phyloP scores from a whole-genome alignment of 30 jellyfish, hydroid and myxozoan species.

The Aurelia sp. region DNA sequence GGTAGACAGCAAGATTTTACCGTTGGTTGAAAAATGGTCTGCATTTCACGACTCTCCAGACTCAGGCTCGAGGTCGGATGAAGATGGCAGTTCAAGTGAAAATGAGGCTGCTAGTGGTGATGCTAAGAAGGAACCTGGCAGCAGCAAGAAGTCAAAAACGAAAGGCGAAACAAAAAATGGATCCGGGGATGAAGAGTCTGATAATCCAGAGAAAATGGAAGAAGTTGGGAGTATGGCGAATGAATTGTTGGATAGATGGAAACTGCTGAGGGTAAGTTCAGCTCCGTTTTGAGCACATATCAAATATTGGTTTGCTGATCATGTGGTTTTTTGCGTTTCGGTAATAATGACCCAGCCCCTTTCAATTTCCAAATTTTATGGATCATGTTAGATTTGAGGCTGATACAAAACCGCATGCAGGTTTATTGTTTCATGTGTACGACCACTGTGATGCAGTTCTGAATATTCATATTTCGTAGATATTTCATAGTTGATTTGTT shows the following conservation, averaged over 20 bases:
- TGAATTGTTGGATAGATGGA: conserved; percentile 84
- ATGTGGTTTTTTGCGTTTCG: too few relatives aligned
- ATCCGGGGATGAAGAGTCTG: conserved; percentile 56
- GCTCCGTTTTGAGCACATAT: too few relatives aligned
- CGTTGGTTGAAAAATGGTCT: conserved; percentile 84
- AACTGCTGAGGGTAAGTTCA: conserved; percentile 62
- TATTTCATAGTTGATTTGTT: too few relatives aligned
- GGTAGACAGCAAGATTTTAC: conserved; percentile 87
- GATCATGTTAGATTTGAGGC: too few relatives aligned
- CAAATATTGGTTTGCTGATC: too few relatives aligned
- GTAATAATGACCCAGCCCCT: too few relatives aligned
- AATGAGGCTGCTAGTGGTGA: conserved; percentile 44
- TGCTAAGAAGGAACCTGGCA: conserved; percentile 26
- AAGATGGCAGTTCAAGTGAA: conserved; percentile 93
- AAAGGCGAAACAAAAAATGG: conserved; percentile 30
- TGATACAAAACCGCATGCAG: too few relatives aligned
- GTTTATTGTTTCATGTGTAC: too few relatives aligned
- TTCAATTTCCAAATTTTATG: too few relatives aligned
- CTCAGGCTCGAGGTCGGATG: conserved; percentile 76
- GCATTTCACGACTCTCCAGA: conserved; percentile 51
- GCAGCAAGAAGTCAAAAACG: conserved; percentile 14
- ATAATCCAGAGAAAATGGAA: conserved; percentile 45
- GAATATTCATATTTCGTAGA: too few relatives aligned
- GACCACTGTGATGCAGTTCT: too few relatives aligned
- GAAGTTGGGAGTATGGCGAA: conserved; percentile 68